Percentiles rank a stretch among this genome's conserved stretches.
Evolutionary conservation across 2,797 vertebrate genomes (phyloP).

Genomic region (Clarias platycephalus): DNA sequence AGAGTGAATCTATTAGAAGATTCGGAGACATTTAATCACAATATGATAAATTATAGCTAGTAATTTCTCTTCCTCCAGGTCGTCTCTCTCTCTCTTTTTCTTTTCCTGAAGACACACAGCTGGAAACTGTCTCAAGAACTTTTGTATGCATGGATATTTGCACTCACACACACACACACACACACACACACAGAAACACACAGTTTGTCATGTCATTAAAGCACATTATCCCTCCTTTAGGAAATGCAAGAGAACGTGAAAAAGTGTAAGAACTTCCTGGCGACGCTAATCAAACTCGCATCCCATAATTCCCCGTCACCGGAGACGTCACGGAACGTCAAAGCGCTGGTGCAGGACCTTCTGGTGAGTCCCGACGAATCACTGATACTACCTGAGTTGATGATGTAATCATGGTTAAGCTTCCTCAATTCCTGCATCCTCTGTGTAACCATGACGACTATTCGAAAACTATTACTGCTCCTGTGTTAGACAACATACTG

Average conservation of each 20-base stretch:
- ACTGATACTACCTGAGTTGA: not conserved
- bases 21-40: not conserved
- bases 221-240: constrained; percentile 59
- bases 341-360: constrained; percentile 84
- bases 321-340: constrained; percentile 86
- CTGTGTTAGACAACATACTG: not conserved
- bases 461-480: not conserved
- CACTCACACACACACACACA: constrained; percentile 23
- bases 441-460: constrained; percentile 4
- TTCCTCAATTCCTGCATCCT: not conserved
- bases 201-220: constrained; percentile 16
- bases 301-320: constrained; percentile 86
- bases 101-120: constrained; percentile 38
- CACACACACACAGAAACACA: not conserved
- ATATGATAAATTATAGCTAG: not conserved
- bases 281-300: constrained; percentile 86
- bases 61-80: constrained; percentile 55
- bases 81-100: constrained; percentile 29
- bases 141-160: constrained; percentile 10
- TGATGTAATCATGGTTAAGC: not conserved
- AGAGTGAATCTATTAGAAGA: not conserved
- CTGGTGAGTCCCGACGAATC: constrained; percentile 72
- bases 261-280: constrained; percentile 89
- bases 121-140: constrained; percentile 12
- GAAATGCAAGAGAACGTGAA: constrained; percentile 92